These are phyloP conservation scores for Vombatus ursinus DNA, from an alignment of 2,113 vertebrate species.

Conservation along the genomic window DNA sequence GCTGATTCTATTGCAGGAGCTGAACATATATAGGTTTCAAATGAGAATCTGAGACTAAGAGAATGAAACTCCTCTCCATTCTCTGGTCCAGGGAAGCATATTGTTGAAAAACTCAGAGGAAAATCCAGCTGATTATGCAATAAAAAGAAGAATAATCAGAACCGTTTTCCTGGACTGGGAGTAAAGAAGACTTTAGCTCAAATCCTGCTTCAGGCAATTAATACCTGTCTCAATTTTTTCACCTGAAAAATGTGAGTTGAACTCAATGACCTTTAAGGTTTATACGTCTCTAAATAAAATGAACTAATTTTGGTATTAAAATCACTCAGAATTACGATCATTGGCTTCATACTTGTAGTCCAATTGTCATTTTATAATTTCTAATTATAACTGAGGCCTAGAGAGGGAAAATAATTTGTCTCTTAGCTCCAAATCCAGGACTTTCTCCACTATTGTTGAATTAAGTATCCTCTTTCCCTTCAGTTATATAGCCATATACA, in stretches of 20 bases:
- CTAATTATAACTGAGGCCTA: not conserved
- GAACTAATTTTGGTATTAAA: not conserved
- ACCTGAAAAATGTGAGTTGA: not conserved
- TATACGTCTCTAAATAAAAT: not conserved
- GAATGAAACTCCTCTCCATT: slow-evolving; percentile 1
- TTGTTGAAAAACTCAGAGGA: not conserved
- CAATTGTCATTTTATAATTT: not conserved
- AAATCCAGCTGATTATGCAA: not conserved
- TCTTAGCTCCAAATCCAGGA: not conserved
- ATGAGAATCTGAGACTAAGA: slow-evolving; percentile 10
- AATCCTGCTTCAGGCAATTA: not conserved
- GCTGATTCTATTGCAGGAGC: not conserved
- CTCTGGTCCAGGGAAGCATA: not conserved
- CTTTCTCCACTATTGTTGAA: not conserved
- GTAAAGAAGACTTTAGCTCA: not conserved
- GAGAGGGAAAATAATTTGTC: not conserved
- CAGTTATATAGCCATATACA: not conserved
- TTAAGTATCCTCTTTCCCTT: slow-evolving; percentile 14
- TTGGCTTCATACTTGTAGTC: not conserved
- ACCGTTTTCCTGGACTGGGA: not conserved
- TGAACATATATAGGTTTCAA: not conserved
- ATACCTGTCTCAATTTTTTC: not conserved
- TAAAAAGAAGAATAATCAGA: slow-evolving; percentile 13
- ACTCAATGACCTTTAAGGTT: not conserved
- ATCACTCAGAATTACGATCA: not conserved